Conservation (phyloP, 2,888 invertebrate species). For the Microdon myrmicae region DNA sequence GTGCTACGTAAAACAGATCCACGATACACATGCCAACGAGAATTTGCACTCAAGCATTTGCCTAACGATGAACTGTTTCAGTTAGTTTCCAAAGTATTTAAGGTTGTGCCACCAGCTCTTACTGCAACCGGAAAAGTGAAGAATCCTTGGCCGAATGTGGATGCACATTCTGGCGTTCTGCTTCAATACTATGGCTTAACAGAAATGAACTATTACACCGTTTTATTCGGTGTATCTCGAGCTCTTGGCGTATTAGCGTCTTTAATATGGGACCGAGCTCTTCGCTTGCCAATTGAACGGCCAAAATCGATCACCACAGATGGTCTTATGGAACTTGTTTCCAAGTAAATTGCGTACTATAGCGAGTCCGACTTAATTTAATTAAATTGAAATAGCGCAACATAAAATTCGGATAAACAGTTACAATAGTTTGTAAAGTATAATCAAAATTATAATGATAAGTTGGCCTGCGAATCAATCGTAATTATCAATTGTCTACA, state of each 20-base stretch:
- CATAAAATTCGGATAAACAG: too few species aligned
- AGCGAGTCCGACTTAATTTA: too few species aligned
- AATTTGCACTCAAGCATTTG: slow-evolving; percentile 86
- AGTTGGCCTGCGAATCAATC: too few species aligned
- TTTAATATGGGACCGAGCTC: slow-evolving; percentile 84
- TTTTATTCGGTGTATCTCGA: slow-evolving; percentile 87
- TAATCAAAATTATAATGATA: too few species aligned
- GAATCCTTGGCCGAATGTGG: slow-evolving; percentile 95
- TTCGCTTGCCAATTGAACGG: slow-evolving; percentile 85
- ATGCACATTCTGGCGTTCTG: slow-evolving; percentile 88
- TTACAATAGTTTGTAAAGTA: too few species aligned
- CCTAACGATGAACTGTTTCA: slow-evolving; percentile 83
- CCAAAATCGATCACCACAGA: slow-evolving; percentile 83
- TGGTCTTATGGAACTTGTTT: slow-evolving; percentile 66
- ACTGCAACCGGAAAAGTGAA: slow-evolving; percentile 86
- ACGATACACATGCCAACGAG: slow-evolving; percentile 82
- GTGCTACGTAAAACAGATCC: slow-evolving; percentile 89
- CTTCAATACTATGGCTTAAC: slow-evolving; percentile 86
- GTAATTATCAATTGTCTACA: too few species aligned
- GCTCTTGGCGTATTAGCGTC: slow-evolving; percentile 84
- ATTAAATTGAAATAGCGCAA: too few species aligned
- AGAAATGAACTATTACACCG: slow-evolving; percentile 92
- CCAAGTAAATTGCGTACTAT: slow-evolving; percentile 66
- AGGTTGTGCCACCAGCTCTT: slow-evolving; percentile 84
- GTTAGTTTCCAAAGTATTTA: slow-evolving; percentile 83